Evolutionary conservation across 53 echinoderm and acorn worm genomes (phyloP), one percentile per base, ranked within the genome.

Genomic region (Mesocentrotus franciscanus): DNA sequence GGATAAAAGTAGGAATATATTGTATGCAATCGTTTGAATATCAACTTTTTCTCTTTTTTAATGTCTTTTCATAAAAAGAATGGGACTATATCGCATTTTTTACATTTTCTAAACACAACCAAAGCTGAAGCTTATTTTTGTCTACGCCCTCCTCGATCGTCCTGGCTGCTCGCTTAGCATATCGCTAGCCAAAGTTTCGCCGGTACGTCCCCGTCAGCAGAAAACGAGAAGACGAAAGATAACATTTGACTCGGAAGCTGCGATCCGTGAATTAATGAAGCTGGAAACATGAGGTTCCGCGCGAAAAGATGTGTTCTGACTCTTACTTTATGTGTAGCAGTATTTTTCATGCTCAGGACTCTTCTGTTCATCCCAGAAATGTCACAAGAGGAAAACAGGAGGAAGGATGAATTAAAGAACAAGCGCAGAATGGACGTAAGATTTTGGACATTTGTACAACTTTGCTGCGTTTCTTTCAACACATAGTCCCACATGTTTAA

Each of bases 331-430:
- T 95, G 95, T 7, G 95, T 97, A 27, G 95, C 95, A 60, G 90
- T 97, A 14, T 71, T 97, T 60, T 97, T 97, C 93, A 96, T 97
- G 97, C 75, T 97, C 62, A 96, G 92, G 74, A 97, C 96, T 32
- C 93, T 97, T 26, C 70, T 97, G 10, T 94, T 97, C 78, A 95
- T 96, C 26, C 95, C 95, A 56, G 97, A 97, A 74, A 95, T 97
- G 93, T 95, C 96, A 24, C 84, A 89, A 15, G 96, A 95, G 27
- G 96, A 90, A 26, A 79, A 58, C 18, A 84, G 30, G 27, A 64
- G 26, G 18, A 74, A 68, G 8, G 66, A 30, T 39, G 93, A 95
- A 27, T 35, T 66, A 26, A 71, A 58, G 26, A n/a, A 60, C n/a
- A 35, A 90, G 18, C 85, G 61, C 11, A 90, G 90, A 59, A 95